Evolutionary conservation across 1,140 invertebrate genomes (phyloP).

Genomic region (Trigoniulus corallinus): DNA sequence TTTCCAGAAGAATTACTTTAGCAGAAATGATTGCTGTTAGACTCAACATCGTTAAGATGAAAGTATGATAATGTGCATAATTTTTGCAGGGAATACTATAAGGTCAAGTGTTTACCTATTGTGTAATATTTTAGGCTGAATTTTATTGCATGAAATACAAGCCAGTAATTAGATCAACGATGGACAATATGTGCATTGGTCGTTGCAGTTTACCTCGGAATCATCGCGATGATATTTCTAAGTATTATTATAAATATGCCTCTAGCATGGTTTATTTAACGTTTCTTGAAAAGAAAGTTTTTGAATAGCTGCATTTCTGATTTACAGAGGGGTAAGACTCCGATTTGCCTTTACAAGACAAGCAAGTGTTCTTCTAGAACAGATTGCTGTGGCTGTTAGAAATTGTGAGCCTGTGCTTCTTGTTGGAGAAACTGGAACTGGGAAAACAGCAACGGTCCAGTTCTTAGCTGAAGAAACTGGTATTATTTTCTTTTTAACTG

Average conservation of each 20-base stretch:
- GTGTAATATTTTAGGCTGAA: conserved; percentile 35
- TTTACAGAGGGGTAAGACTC: background rate
- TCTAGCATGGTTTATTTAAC: background rate
- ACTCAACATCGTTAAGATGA: conserved; percentile 62
- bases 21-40: conserved; percentile 57
- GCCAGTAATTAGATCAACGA: conserved; percentile 43
- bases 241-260: background rate
- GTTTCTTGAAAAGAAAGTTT: background rate
- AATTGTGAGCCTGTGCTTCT: conserved; percentile 80
- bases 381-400: conserved; percentile 59
- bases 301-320: background rate
- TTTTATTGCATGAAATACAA: conserved; percentile 62
- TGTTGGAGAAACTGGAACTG: conserved; percentile 95
- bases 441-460: conserved; percentile 94
- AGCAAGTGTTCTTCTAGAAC: conserved; percentile 65
- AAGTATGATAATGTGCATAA: conserved; percentile 24
- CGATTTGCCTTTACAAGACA: conserved; percentile 61
- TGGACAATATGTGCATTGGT: conserved; percentile 34
- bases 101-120: background rate
- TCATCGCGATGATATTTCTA: background rate
- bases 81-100: background rate
- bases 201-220: conserved; percentile 29
- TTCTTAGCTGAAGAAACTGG: conserved; percentile 62
- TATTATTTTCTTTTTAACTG: conserved; percentile 4
- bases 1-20: conserved; percentile 37